Conservation (phyloP, 2,888 invertebrate genomes). For the Ptilodon capucinus region DNA sequence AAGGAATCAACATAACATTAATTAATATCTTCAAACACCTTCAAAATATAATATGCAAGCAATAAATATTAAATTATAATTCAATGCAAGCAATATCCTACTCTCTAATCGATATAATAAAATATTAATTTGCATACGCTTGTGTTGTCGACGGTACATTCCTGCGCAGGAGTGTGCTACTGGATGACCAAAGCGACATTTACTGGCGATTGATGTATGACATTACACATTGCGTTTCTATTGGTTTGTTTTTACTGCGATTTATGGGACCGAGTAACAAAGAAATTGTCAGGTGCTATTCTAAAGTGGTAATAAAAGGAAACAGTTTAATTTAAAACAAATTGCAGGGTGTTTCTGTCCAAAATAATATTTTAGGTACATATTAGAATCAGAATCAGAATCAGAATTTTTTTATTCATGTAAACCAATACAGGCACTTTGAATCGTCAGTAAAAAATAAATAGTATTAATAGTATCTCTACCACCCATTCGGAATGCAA, state of each 20-base stretch:
- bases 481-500: too few relatives aligned
- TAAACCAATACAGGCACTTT: too few relatives aligned
- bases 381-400: too few relatives aligned
- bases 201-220: conserved; percentile 47
- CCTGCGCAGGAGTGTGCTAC: conserved; percentile 14
- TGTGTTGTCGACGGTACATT: conserved; percentile 28
- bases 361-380: too few relatives aligned
- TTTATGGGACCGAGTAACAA: neutral
- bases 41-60: neutral
- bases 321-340: too few relatives aligned
- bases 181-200: conserved; percentile 32
- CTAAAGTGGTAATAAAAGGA: neutral
- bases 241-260: conserved; percentile 30
- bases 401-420: too few relatives aligned
- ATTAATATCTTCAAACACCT: neutral
- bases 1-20: too few relatives aligned
- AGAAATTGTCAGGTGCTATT: neutral
- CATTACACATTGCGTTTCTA: conserved; percentile 31
- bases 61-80: neutral
- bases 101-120: neutral
- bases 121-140: neutral
- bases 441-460: too few relatives aligned
- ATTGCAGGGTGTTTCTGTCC: too few relatives aligned
- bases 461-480: too few relatives aligned
- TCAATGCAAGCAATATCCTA: neutral